phyloP scores from a whole-genome alignment of 2,113 vertebrate species.

The Forbesichthys papilliferus region DNA sequence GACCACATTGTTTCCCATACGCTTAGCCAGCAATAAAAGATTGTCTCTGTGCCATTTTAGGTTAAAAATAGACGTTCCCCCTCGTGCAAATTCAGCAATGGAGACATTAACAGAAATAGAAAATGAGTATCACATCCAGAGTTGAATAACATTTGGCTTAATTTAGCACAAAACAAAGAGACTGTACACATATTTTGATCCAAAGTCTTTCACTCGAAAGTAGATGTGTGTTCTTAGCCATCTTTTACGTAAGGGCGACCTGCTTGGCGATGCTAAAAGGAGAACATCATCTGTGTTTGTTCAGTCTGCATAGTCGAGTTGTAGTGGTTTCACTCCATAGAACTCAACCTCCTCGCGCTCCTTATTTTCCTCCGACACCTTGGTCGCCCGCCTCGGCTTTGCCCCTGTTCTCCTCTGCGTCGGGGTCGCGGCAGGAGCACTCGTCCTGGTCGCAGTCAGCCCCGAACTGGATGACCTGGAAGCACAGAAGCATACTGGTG shows the following conservation, averaged over 20 bases:
- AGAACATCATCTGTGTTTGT: slow-evolving; percentile 1
- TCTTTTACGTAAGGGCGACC: background rate
- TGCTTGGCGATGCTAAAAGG: background rate
- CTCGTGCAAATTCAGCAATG: slow-evolving; percentile 5
- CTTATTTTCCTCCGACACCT: slow-evolving; percentile 8
- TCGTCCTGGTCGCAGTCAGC: slow-evolving; percentile 92
- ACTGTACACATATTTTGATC: background rate
- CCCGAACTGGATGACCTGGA: slow-evolving; percentile 92
- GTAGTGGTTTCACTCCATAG: slow-evolving; percentile 33
- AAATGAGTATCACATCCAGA: background rate
- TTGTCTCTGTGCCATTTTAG: background rate
- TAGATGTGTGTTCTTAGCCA: background rate
- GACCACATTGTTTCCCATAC: slow-evolving; percentile 4
- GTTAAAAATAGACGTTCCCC: slow-evolving; percentile 10
- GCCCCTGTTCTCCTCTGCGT: slow-evolving; percentile 89
- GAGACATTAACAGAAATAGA: slow-evolving; percentile 33
- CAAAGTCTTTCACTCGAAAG: no score
- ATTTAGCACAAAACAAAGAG: slow-evolving; percentile 1
- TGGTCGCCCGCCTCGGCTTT: slow-evolving; percentile 39
- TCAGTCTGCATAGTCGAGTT: slow-evolving; percentile 26
- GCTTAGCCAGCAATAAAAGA: slow-evolving; percentile 3
- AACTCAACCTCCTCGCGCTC: slow-evolving; percentile 26
- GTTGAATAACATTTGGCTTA: slow-evolving; percentile 13
- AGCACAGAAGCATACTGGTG: background rate
- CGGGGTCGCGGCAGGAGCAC: slow-evolving; percentile 92